Evolutionary conservation across 2,113 vertebrate species (phyloP), one percentile per base, ranked within the genome.

Genomic region (Prunella himalayana): DNA sequence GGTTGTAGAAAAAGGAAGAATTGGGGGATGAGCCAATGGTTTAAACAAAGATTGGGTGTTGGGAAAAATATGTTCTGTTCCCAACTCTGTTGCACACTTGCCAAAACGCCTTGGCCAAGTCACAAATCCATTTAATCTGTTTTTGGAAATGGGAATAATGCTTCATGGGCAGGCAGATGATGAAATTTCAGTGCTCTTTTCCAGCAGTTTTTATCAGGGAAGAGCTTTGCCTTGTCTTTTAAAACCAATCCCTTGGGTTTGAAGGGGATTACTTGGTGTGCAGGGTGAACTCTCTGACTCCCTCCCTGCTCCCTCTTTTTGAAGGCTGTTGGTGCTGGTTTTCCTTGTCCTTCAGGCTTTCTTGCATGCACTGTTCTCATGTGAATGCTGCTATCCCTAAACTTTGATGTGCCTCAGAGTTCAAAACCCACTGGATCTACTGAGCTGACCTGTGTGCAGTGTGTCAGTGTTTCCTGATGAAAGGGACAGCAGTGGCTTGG

Each of bases 51-150:
- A 88, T 70, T 77, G 79, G 47, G 33, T 93, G 87, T 77, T 70
- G 71, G 82, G 66, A 61, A 86, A 92, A 96, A 90, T 44, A 77
- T 54, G 82, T 93, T 95, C 81, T 82, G 90, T 97, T 96, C 87
- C 49, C 78, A 85, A 6, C 84, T 91, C 84, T 54, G 31, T 27
- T 91, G 75, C 42, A 64, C 0, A 4, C 60, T 86, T 92, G 94
- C 90, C 94, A 93, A 23, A 91, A 88, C 1, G 1, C 20, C 84
- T 97, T 93, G 87, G 95, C 93, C 93, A 83, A 95, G 64, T 81
- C 88, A 94, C 95, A 95, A 83, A 95, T 94, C 85, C 57, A 2
- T 95, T 97, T 95, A 95, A 96, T 94, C 95, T 94, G 90, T 86
- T 95, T 93, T 94, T 91, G 81, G 95, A 96, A 91, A 92, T 81